Evolutionary conservation across 2,797 vertebrate species (phyloP).

Genomic region (Geotrypetes seraphini): DNA sequence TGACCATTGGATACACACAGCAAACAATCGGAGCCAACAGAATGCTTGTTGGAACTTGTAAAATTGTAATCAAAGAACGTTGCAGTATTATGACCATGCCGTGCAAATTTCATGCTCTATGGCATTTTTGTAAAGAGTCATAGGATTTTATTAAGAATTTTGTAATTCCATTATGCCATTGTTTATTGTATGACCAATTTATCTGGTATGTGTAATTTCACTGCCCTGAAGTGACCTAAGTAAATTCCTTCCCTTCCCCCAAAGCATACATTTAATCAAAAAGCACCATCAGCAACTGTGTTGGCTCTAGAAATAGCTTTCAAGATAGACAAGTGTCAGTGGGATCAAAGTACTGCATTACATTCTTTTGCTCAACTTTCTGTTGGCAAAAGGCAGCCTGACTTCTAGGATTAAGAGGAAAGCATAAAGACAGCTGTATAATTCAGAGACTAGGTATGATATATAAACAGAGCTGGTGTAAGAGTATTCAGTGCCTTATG

Average conservation of each 20-base stretch:
- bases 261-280: constrained; percentile 39
- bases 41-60: too few relatives aligned
- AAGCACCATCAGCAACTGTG: constrained; percentile 25
- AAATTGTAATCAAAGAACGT: constrained; percentile 36
- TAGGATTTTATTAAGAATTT: constrained; percentile 30
- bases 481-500: too few relatives aligned
- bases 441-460: too few relatives aligned
- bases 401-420: too few relatives aligned
- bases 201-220: constrained; percentile 34
- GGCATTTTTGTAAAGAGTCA: too few relatives aligned
- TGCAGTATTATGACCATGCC: constrained; percentile 34
- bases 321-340: constrained; percentile 5
- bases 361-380: too few relatives aligned
- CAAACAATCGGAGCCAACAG: too few relatives aligned
- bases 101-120: constrained; percentile 24
- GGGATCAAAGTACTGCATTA: too few relatives aligned
- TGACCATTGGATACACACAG: too few relatives aligned
- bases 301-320: constrained; percentile 8
- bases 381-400: too few relatives aligned
- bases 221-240: constrained; percentile 41
- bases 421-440: too few relatives aligned
- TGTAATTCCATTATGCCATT: constrained; percentile 34
- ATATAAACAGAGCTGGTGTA: too few relatives aligned
- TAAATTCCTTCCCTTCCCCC: constrained; percentile 41
- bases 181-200: constrained; percentile 33